Conservation (phyloP, 2,888 invertebrate species). For the Aleiodes testaceus region DNA sequence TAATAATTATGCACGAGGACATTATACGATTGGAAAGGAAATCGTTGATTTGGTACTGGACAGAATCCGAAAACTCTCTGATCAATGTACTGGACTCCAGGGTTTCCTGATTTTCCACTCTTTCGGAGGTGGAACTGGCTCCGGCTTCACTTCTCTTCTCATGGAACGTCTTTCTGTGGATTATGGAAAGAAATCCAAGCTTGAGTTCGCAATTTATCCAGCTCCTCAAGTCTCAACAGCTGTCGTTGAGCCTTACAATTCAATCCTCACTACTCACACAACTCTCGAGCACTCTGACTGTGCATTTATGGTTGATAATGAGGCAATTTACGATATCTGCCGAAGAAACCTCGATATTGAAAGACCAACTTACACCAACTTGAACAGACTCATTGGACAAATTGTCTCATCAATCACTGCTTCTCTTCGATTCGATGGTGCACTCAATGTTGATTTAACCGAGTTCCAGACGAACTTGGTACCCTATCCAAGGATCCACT, state of each 20-base stretch:
- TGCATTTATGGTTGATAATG: conserved; percentile 77
- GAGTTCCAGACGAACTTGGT: conserved; percentile 44
- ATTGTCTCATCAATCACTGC: conserved; percentile 44
- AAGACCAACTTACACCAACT: conserved; percentile 39
- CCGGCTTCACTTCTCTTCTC: conserved; percentile 78
- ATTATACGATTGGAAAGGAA: conserved; percentile 80
- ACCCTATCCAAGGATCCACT: conserved; percentile 76
- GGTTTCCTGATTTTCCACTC: conserved; percentile 79
- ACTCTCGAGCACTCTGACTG: conserved; percentile 78
- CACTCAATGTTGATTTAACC: conserved; percentile 41
- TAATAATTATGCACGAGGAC: conserved; percentile 81
- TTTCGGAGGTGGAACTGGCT: conserved; percentile 78
- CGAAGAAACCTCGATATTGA: conserved; percentile 41
- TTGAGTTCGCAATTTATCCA: conserved; percentile 92
- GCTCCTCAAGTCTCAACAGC: conserved; percentile 84
- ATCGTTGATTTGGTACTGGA: conserved; percentile 76
- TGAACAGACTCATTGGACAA: conserved; percentile 41
- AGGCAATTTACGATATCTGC: conserved; percentile 76
- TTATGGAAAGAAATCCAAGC: conserved; percentile 96
- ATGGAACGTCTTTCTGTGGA: conserved; percentile 78
- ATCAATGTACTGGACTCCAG: conserved; percentile 76
- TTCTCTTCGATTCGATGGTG: conserved; percentile 40
- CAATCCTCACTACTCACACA: conserved; percentile 93
- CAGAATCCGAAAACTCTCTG: conserved; percentile 75
- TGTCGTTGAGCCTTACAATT: conserved; percentile 87